These are phyloP conservation scores for Acanthurus tractus DNA, from an alignment of 2,797 vertebrate species.

Conservation along the genomic window DNA sequence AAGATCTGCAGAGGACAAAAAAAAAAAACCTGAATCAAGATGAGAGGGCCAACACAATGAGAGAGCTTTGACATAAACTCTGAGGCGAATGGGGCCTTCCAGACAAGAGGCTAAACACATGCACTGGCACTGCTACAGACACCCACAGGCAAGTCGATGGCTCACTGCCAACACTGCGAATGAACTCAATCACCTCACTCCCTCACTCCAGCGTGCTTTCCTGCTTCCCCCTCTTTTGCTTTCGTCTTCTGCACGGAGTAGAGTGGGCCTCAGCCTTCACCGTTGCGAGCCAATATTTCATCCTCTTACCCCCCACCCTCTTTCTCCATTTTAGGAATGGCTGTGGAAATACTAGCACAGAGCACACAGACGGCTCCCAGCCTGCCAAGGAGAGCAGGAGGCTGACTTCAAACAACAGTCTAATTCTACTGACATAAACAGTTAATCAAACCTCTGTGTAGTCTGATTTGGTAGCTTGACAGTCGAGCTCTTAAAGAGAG, in stretches of 20 bases:
- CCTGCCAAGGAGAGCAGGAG: constrained; percentile 70
- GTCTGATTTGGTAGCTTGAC: constrained; percentile 37
- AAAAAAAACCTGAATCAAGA: constrained; percentile 71
- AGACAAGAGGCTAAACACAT: constrained; percentile 87
- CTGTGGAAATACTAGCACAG: constrained; percentile 75
- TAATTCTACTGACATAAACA: constrained; percentile 71
- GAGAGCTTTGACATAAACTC: constrained; percentile 81
- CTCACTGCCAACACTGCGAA: constrained; percentile 79
- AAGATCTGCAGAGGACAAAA: constrained; percentile 64
- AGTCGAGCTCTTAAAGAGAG: constrained; percentile 20
- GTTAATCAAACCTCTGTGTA: constrained; percentile 59
- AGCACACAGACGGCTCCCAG: constrained; percentile 57
- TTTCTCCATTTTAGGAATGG: constrained; percentile 79
- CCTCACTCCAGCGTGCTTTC: constrained; percentile 62
- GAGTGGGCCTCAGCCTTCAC: constrained; percentile 74
- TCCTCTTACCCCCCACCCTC: constrained; percentile 53
- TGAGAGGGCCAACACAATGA: constrained; percentile 78
- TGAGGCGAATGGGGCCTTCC: constrained; percentile 80
- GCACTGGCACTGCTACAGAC: constrained; percentile 86
- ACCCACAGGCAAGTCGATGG: constrained; percentile 84
- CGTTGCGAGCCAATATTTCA: constrained; percentile 76
- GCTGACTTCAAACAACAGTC: constrained; percentile 73
- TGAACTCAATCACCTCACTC: constrained; percentile 86
- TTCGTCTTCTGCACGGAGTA: constrained; percentile 66
- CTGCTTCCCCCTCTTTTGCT: constrained; percentile 58